Percentiles rank a stretch among this genome's conserved stretches.
phyloP scores from a whole-genome alignment of 2,888 invertebrate genomes.

The Erebia epiphron region DNA sequence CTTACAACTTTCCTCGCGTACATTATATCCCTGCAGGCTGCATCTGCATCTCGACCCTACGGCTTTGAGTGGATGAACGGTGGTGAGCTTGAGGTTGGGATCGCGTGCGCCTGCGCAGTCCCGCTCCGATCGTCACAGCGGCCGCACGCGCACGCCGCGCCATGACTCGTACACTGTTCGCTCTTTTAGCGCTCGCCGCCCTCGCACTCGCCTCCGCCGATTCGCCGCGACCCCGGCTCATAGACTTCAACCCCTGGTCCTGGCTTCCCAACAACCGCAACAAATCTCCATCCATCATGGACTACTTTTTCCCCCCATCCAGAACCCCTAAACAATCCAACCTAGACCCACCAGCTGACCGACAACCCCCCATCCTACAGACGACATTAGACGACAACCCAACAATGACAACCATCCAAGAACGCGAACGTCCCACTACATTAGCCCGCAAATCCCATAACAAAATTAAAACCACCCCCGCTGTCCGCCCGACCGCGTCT shows the following conservation, averaged over 20 bases:
- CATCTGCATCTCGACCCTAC: conserved; percentile 56
- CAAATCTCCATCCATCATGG: conserved; percentile 77
- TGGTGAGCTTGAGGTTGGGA: conserved; percentile 53
- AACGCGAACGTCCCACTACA: conserved; percentile 70
- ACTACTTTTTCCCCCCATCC: conserved; percentile 79
- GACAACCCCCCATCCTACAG: conserved; percentile 61
- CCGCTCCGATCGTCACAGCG: conserved; percentile 75
- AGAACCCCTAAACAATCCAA: conserved; percentile 78
- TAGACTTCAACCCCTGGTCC: conserved; percentile 78
- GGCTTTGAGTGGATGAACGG: conserved; percentile 63
- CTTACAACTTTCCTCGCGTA: conserved; percentile 32
- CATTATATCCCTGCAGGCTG: conserved; percentile 42
- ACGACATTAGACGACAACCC: conserved; percentile 60
- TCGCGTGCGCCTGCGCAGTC: conserved; percentile 68
- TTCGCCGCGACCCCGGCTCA: conserved; percentile 68
- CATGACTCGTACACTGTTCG: conserved; percentile 67
- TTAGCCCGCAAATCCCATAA: conserved; percentile 67
- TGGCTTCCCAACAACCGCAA: conserved; percentile 73
- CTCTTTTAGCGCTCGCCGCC: conserved; percentile 71
- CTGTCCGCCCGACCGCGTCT: conserved; percentile 65
- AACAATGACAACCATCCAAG: conserved; percentile 65
- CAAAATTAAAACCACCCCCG: conserved; percentile 71
- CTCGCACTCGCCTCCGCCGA: conserved; percentile 56
- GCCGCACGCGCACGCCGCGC: conserved; percentile 75
- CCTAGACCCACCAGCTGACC: conserved; percentile 71